phyloP scores from a whole-genome alignment of 2,113 vertebrate species.

The Cololabis saira region DNA sequence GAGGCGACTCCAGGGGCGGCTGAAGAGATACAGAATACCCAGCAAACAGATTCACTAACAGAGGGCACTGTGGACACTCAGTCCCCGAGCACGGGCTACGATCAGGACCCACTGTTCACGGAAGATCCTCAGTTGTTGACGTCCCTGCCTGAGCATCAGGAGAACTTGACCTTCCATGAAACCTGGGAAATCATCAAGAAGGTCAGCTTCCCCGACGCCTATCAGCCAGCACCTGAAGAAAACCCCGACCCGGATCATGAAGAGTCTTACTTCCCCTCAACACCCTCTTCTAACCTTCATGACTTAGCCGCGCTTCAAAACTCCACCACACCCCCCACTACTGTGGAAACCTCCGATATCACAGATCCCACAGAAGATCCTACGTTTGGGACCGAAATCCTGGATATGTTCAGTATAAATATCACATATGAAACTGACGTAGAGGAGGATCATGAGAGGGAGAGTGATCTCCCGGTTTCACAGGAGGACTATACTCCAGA shows the following conservation, averaged over 20 bases:
- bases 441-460: slow-evolving; percentile 5
- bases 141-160: slow-evolving; percentile 18
- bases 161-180: slow-evolving; percentile 21
- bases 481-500: slow-evolving; percentile 41
- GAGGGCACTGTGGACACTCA: background rate
- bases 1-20: slow-evolving; percentile 58
- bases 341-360: slow-evolving; percentile 14
- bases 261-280: slow-evolving; percentile 7
- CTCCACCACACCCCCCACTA: slow-evolving; percentile 15
- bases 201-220: slow-evolving; percentile 16
- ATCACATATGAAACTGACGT: slow-evolving; percentile 27
- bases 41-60: slow-evolving; percentile 62
- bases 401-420: background rate
- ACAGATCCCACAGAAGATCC: background rate
- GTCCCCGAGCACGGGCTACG: background rate
- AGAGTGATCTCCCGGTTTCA: slow-evolving; percentile 12
- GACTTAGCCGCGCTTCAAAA: slow-evolving; percentile 15
- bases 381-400: slow-evolving; percentile 10
- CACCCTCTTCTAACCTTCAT: slow-evolving; percentile 1
- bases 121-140: slow-evolving; percentile 13
- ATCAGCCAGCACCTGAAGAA: slow-evolving; percentile 44
- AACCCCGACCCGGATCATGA: slow-evolving; percentile 13
- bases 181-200: slow-evolving; percentile 33
- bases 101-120: slow-evolving; percentile 2
- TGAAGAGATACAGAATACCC: too few species aligned